Evolutionary conservation across 1,140 invertebrate genomes (phyloP).

Genomic region (Aphaenogaster floridana): DNA sequence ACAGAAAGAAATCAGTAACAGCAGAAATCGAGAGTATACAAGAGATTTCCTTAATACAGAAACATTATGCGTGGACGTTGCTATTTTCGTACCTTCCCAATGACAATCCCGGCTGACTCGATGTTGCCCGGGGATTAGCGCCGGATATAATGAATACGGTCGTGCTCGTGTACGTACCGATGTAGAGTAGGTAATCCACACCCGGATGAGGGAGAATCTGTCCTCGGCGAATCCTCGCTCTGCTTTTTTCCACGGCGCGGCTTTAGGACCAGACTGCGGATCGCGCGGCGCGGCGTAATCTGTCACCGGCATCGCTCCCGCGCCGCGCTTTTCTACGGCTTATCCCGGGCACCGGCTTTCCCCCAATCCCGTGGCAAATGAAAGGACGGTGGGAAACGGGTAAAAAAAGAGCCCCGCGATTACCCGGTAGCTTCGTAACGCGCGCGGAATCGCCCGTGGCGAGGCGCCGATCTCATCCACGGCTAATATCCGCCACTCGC

Average conservation of each 20-base stretch:
- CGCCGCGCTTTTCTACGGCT: slow-evolving; percentile 82
- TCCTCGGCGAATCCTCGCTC: slow-evolving; percentile 56
- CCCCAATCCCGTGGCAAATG: slow-evolving; percentile 81
- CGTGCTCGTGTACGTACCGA: slow-evolving; percentile 75
- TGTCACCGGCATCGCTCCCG: slow-evolving; percentile 84
- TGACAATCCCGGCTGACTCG: slow-evolving; percentile 51
- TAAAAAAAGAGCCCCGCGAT: slow-evolving; percentile 8
- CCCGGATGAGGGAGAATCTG: slow-evolving; percentile 67
- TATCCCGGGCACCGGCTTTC: slow-evolving; percentile 83
- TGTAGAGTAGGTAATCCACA: slow-evolving; percentile 73
- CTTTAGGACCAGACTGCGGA: slow-evolving; percentile 74
- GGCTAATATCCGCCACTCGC: slow-evolving; percentile 39
- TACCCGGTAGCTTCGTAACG: background rate
- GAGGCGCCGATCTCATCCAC: slow-evolving; percentile 46
- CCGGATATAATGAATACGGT: slow-evolving; percentile 73
- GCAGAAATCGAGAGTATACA: slow-evolving; percentile 60
- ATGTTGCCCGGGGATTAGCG: slow-evolving; percentile 55
- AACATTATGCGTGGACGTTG: slow-evolving; percentile 3
- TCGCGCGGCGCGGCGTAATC: slow-evolving; percentile 81
- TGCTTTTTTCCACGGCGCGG: slow-evolving; percentile 66
- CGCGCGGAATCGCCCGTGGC: slow-evolving; percentile 44
- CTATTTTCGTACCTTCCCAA: slow-evolving; percentile 39
- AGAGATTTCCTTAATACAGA: background rate
- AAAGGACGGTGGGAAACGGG: slow-evolving; percentile 61
- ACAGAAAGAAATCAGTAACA: background rate